phyloP scores from a whole-genome alignment of 2,113 vertebrate genomes.

The Xenopus tropicalis region UCB_Xtro_10.0 CM004445.2:51691501-51692000 shows the following conservation, averaged over 20 bases:
- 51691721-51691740: constrained; percentile 62
- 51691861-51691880: constrained; percentile 49
- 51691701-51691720: constrained; percentile 67
- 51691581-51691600: too few species aligned
- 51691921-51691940: constrained; percentile 49
- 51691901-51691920: constrained; percentile 48
- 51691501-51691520: too few species aligned
- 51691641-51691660: constrained; percentile 2
- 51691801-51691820: constrained; percentile 58
- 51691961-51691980: constrained; percentile 41
- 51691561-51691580: too few species aligned
- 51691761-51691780: constrained; percentile 67
- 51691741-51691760: constrained; percentile 68
- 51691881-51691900: constrained; percentile 37
- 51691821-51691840: constrained; percentile 52
- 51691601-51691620: neutral
- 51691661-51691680: constrained; percentile 34
- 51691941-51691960: constrained; percentile 47
- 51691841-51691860: constrained; percentile 45
- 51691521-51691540: too few species aligned
- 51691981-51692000: constrained; percentile 44
- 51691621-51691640: neutral
- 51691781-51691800: constrained; percentile 63
- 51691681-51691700: constrained; percentile 65
- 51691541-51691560: too few species aligned